Conservation (phyloP, 2,113 vertebrate species). For the Psophia crepitans region DNA sequence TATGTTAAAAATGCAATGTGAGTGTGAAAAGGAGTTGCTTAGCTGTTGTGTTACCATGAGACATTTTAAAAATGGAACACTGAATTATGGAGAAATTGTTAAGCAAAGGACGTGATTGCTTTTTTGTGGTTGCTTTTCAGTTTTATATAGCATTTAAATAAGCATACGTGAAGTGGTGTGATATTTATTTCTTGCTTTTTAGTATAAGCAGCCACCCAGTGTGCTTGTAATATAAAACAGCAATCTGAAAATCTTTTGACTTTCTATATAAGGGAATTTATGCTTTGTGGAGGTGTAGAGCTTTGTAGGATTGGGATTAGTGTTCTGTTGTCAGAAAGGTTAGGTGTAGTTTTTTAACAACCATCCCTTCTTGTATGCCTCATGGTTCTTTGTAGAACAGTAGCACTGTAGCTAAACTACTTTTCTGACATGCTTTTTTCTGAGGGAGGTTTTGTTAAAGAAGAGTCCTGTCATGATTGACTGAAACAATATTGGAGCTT, state of each 20-base stretch:
- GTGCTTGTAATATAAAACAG: background rate
- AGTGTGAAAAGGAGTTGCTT: background rate
- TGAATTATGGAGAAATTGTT: background rate
- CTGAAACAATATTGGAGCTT: background rate
- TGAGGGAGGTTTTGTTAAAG: background rate
- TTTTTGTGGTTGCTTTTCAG: background rate
- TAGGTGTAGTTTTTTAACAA: background rate
- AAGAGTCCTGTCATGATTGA: background rate
- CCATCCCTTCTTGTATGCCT: background rate
- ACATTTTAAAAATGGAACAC: background rate
- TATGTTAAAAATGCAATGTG: background rate
- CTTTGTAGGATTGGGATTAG: background rate
- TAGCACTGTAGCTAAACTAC: background rate
- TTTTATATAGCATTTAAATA: background rate
- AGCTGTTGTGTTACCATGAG: background rate
- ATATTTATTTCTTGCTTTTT: background rate
- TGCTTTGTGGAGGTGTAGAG: background rate
- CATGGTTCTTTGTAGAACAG: background rate
- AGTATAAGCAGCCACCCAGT: background rate
- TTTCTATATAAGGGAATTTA: background rate
- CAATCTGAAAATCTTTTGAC: background rate
- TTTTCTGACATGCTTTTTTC: background rate
- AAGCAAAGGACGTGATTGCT: background rate
- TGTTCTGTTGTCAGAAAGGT: background rate
- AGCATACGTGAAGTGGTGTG: background rate